Evolutionary conservation across 2,113 vertebrate genomes (phyloP), one percentile per base, ranked within the genome.

Genomic region (Catharus fuscescens): DNA sequence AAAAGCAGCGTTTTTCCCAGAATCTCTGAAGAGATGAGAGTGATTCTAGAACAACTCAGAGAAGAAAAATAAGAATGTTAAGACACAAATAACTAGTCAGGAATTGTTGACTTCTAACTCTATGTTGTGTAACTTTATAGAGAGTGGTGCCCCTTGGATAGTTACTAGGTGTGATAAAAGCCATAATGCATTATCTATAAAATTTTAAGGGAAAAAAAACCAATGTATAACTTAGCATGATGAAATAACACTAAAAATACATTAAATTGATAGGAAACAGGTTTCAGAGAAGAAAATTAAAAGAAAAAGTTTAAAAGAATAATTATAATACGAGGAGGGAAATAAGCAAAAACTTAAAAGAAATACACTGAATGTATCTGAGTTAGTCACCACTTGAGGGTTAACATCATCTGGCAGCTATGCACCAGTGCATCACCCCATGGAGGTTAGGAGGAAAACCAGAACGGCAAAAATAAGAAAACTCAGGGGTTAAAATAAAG

Each of bases 381-480:
- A 86, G 10, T 32, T 88, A 74, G 50, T 45, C 18, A 48, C 5
- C 4, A 48, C 4, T 34, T 54, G 5, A n/a, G 7, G 9, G 4
- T 67, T 83, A 86, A 59, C 3, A 5, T 6, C 31, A 48, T 28
- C 8, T 29, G 31, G 12, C 12, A 56, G 31, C 23, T 83, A 21
- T 45, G 11, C 1, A 34, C n/a, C 23, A 44, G 7, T 1, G 2
- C 8, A 7, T 23, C 24, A 53, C 2, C 15, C 24, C 10, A 9
- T 7, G 20, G 12, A 16, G 17, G 28, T 59, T 14, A 38, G 7
- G 25, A 40, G 26, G 11, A 83, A 28, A 71, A 47, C 10, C 1
- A 2, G 29, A 71, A 62, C 7, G 5, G 6, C 20, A 47, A 81
- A 90, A 72, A 7, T 23, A 26, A 76, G 57, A 62, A 65, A 79